Evolutionary conservation across 2,888 invertebrate genomes (phyloP), one percentile per base, ranked within the genome.

Genomic region (Siphlonurus alternatus): DNA sequence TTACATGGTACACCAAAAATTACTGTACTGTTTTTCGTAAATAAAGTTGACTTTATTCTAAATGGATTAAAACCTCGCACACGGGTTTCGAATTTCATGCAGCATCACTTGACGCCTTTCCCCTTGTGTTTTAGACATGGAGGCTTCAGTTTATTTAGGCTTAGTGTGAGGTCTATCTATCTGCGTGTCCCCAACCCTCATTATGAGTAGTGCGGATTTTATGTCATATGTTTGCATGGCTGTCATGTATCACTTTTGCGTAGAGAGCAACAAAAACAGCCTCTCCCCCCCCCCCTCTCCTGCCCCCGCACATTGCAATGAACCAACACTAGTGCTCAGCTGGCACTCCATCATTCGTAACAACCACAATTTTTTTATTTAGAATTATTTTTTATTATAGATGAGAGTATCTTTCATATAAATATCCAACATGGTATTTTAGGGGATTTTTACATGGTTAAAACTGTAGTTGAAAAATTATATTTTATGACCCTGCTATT

Each of bases 401-500:
- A 10, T n/a, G n/a, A 38, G 5, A 38, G 38, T 5, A 38, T 5
- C 38, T 15, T 15, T 38, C 38, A 15, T 38, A 38, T 19, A 59
- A 59, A 59, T 59, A 15, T 59, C 53, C 53, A 20, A 19, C 59
- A 22, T 59, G 20, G 19, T 59, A 19, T 59, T 59, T 22, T 59
- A 23, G 25, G 61, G 23, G 23, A 10, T 38, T 38, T 38, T 38
- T 10, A 38, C 38, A 38, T 38, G 38, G 7, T 38, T 5, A 5
- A 38, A 38, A 38, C 5, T 38, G 38, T 38, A 38, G 38, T 38
- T 38, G 38, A 38, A 38, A 38, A 38, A 61, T 24, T 25, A 23
- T 61, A 61, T 61, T 19, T 61, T 25, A 61, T 61, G 15, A 19
- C 61, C 20, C 25, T 24, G 18, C 61, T 61, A 23, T 61, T 61